Conservation (phyloP, 2,888 invertebrate species). For the Tetropium fuscum region DNA sequence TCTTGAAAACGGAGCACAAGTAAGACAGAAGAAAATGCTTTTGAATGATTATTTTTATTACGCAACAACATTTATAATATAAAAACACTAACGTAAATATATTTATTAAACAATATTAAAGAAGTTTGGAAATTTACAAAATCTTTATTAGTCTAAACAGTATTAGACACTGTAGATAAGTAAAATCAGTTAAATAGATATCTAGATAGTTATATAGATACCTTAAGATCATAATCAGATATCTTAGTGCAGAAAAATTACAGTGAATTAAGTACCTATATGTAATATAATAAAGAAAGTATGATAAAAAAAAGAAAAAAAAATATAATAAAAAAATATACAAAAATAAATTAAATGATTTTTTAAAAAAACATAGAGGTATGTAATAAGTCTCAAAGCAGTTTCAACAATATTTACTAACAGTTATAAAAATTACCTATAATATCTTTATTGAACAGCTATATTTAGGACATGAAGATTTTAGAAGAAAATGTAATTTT, state of each 20-base stretch:
- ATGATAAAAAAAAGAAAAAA: not conserved
- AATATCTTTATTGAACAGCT: too few species aligned
- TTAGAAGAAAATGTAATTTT: too few species aligned
- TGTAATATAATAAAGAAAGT: not conserved
- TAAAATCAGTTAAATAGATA: not conserved
- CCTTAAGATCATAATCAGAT: not conserved
- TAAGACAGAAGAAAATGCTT: not conserved
- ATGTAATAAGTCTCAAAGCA: too few species aligned
- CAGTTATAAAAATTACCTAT: too few species aligned
- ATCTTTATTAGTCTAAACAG: not conserved
- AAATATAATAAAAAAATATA: too few species aligned
- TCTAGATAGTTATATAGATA: not conserved
- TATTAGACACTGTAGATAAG: not conserved
- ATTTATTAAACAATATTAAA: slow-evolving; percentile 13
- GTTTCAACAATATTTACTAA: too few species aligned
- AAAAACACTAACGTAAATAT: slow-evolving; percentile 22
- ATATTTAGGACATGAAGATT: too few species aligned
- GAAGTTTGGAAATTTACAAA: slow-evolving; percentile 7
- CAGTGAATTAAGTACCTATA: not conserved
- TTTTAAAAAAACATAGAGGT: too few species aligned
- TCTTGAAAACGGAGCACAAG: not conserved
- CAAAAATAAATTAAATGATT: too few species aligned
- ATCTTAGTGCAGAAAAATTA: not conserved
- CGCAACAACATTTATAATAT: slow-evolving; percentile 28
- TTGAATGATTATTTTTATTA: slow-evolving; percentile 16